Conservation (phyloP, 2,888 invertebrate species). For the Eretmocerus hayati region DNA sequence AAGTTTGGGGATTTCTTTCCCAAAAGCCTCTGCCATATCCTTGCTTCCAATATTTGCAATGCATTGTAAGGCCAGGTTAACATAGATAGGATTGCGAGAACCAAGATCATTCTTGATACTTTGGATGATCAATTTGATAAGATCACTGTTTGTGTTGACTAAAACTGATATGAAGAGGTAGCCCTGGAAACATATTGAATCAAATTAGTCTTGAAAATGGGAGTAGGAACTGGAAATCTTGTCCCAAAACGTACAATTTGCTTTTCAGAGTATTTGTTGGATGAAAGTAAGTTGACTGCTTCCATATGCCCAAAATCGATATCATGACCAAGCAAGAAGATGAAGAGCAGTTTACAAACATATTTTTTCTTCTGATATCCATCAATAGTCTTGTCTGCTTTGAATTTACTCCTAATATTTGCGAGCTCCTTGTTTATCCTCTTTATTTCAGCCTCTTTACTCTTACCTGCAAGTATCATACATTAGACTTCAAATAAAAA, state of each 20-base stretch:
- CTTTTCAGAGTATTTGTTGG: conserved; percentile 99
- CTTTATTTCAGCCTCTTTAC: conserved; percentile 99
- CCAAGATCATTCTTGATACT: conserved; percentile 98
- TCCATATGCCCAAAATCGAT: conserved; percentile 99
- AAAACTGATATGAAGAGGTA: conserved; percentile 99
- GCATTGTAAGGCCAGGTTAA: conserved; percentile 96
- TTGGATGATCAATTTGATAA: conserved; percentile 98
- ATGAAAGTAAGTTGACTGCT: conserved; percentile 97
- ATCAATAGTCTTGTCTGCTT: conserved; percentile 99
- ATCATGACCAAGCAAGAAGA: conserved; percentile 98
- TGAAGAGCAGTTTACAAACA: conserved; percentile 98
- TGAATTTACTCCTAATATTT: conserved; percentile 98
- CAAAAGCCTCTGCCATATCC: conserved; percentile 99
- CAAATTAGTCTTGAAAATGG: conserved; percentile 5
- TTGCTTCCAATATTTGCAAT: conserved; percentile 99
- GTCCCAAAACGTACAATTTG: conserved; percentile 82
- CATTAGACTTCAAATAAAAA: too few species aligned
- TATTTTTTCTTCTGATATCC: conserved; percentile 99
- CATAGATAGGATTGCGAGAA: conserved; percentile 95
- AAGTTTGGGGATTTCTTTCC: conserved; percentile 95
- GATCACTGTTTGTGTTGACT: conserved; percentile 97
- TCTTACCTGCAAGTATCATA: conserved; percentile 71
- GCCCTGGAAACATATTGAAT: conserved; percentile 60
- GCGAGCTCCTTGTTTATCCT: conserved; percentile 99
- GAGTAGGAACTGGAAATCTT: background rate